Evolutionary conservation across 2,113 vertebrate species (phyloP).

Genomic region (Leptobrachium ailaonicum): DNA sequence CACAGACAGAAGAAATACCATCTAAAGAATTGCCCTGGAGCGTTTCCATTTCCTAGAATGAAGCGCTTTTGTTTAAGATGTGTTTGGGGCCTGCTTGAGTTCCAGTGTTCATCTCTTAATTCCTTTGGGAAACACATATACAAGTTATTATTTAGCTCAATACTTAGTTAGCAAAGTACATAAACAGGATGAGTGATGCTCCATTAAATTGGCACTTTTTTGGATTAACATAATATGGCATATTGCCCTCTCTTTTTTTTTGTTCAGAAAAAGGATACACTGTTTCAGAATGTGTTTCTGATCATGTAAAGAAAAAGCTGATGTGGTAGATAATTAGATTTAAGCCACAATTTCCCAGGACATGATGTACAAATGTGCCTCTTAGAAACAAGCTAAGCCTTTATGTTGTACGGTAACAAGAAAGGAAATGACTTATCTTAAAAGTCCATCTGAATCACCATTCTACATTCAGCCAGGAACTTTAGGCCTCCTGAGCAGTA

Average conservation of each 20-base stretch:
- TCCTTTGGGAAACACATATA: too few relatives aligned
- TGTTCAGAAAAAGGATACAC: background rate
- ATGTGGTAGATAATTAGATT: constrained; percentile 32
- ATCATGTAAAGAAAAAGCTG: constrained; percentile 32
- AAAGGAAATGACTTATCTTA: constrained; percentile 40
- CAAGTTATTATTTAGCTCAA: too few relatives aligned
- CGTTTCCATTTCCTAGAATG: too few relatives aligned
- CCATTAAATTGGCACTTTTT: too few relatives aligned
- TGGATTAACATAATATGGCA: background rate
- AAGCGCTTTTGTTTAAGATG: too few relatives aligned
- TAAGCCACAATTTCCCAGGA: constrained; percentile 20
- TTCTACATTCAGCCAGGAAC: constrained; percentile 27
- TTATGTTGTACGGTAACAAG: constrained; percentile 27
- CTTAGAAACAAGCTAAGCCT: constrained; percentile 30
- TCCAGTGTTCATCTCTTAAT: too few relatives aligned
- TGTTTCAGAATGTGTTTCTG: constrained; percentile 37
- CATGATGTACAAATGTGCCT: constrained; percentile 26
- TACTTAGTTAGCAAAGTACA: too few relatives aligned
- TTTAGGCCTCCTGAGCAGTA: constrained; percentile 27
- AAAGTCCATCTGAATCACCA: constrained; percentile 8
- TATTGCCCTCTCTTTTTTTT: background rate
- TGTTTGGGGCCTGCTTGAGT: too few relatives aligned
- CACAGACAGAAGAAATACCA: too few relatives aligned
- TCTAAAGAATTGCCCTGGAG: too few relatives aligned
- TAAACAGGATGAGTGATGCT: too few relatives aligned